These are phyloP conservation scores for Colinus virginianus DNA, from an alignment of 2,113 vertebrate species.

Conservation along the genomic window DNA sequence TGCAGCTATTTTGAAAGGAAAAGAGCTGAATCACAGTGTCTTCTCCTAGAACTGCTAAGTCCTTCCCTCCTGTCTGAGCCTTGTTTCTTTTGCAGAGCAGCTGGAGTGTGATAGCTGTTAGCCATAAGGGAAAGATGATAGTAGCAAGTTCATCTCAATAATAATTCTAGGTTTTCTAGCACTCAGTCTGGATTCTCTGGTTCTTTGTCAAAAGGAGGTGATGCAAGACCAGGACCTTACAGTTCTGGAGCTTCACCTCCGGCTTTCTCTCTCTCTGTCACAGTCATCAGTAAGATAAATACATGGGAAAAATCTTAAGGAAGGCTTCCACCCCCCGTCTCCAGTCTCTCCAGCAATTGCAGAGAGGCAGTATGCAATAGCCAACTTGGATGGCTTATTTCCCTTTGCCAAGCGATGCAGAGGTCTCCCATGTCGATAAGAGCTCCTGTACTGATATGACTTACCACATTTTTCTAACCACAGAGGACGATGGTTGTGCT, in stretches of 20 bases:
- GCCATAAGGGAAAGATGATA: not conserved
- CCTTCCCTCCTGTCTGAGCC: not conserved
- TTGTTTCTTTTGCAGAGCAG: not conserved
- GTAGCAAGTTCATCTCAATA: not conserved
- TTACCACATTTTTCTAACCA: not conserved
- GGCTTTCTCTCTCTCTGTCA: not conserved
- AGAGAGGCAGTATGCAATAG: accelerated
- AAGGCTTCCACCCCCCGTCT: not conserved
- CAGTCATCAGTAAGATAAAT: not conserved
- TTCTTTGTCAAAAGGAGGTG: not conserved
- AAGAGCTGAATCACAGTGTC: not conserved
- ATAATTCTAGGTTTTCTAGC: not conserved
- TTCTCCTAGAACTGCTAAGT: not conserved
- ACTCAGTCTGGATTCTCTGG: not conserved
- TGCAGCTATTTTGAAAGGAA: not conserved
- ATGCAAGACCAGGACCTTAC: not conserved
- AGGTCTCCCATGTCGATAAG: not conserved
- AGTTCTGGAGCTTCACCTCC: not conserved
- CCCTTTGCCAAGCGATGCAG: not conserved
- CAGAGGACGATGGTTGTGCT: not conserved
- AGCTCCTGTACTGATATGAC: not conserved
- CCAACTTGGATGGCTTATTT: not conserved
- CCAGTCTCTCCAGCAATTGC: not conserved
- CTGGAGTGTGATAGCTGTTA: not conserved
- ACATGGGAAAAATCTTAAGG: too few species aligned